Percentiles rank a stretch among this genome's conserved stretches.
Conservation (phyloP, 2,113 vertebrate species). For the Ahaetulla prasina region DNA sequence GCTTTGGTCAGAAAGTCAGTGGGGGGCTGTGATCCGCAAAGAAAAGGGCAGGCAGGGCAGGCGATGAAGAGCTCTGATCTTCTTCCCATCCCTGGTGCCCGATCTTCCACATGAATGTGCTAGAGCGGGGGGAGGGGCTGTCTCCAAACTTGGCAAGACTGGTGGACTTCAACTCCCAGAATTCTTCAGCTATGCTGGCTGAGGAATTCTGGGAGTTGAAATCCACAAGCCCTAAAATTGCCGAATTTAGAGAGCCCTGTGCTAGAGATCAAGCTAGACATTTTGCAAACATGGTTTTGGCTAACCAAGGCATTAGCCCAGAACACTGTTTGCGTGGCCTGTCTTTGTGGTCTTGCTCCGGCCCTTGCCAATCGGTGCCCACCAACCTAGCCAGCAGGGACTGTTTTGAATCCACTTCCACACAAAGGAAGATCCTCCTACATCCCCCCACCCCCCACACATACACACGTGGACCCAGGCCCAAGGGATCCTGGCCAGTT, state of each 20-base stretch:
- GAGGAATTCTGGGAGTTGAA: background rate
- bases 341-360: background rate
- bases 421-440: background rate
- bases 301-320: background rate
- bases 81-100: background rate
- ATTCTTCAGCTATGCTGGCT: background rate
- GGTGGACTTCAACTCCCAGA: background rate
- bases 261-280: background rate
- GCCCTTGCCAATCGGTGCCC: background rate
- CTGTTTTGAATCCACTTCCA: background rate
- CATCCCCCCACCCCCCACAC: accelerated
- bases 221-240: background rate
- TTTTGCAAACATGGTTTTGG: background rate
- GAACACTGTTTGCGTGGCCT: background rate
- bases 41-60: background rate
- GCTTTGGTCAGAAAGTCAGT: background rate
- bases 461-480: background rate
- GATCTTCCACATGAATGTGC: background rate
- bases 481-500: background rate
- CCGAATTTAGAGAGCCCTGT: background rate
- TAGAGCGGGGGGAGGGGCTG: too few species aligned
- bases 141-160: background rate
- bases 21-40: background rate
- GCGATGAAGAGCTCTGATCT: background rate
- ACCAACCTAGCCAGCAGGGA: background rate